Evolutionary conservation across 2,888 invertebrate species (phyloP).

Genomic region (Philopedon plagiatum): DNA sequence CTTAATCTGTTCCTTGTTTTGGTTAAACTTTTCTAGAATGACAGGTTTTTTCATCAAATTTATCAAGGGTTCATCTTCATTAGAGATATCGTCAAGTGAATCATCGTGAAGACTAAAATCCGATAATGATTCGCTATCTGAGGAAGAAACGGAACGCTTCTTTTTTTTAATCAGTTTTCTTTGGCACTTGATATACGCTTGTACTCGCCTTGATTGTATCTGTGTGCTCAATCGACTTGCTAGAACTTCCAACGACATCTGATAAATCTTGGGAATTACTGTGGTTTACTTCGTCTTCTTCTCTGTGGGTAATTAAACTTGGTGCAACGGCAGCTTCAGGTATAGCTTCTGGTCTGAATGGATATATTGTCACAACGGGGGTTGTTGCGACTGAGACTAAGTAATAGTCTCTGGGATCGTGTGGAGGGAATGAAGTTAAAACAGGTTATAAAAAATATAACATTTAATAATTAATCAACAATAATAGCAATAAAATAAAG

Average conservation of each 20-base stretch:
- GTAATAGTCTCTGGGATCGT: no score
- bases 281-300: constrained; percentile 8
- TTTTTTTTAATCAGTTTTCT: constrained; percentile 26
- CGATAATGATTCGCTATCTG: constrained; percentile 24
- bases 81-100: constrained; percentile 19
- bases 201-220: constrained; percentile 21
- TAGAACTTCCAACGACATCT: constrained; percentile 23
- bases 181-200: constrained; percentile 31
- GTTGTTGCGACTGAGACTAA: no score
- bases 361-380: no score
- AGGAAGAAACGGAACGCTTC: constrained; percentile 9
- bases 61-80: constrained; percentile 22
- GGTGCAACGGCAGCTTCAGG: constrained; percentile 25
- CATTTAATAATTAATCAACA: no score
- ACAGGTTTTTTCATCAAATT: constrained; percentile 8
- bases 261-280: constrained; percentile 23
- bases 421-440: no score
- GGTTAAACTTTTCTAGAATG: neutral
- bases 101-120: constrained; percentile 27
- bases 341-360: constrained; percentile 30
- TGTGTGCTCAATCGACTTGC: constrained; percentile 9
- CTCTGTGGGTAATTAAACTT: constrained; percentile 23
- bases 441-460: no score
- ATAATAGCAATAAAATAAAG: no score
- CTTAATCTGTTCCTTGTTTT: constrained; percentile 12